Evolutionary conservation across 2,888 invertebrate species (phyloP), one percentile per base, ranked within the genome.

Genomic region (Arctia plantaginis): DNA sequence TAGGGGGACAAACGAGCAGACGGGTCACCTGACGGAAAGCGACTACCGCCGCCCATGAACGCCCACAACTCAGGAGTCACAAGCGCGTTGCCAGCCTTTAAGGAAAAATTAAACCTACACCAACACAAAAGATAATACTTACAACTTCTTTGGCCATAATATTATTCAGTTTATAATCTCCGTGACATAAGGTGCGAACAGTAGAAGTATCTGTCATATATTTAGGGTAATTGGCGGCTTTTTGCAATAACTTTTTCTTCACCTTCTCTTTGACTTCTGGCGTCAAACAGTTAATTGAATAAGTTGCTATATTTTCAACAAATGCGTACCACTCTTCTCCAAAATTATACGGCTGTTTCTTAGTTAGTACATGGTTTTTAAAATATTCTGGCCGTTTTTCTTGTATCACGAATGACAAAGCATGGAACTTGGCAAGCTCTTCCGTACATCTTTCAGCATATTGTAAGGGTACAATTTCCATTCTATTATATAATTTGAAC

Each of bases 381-480:
- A 87, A 93, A 82, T 87, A 92, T 20, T 88, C 82, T 0, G 88
- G 87, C 27, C 75, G 81, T 76, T 83, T 87, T 0, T 81, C 74
- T 86, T 91, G 81, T 62, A 92, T 66, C 1, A 87, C 87, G 71
- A 89, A 87, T 2, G 92, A 90, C 0, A 93, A 75, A 0, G 85
- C 89, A 71, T 93, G 93, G 27, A 92, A 89, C 74, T 88, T 92
- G 0, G 91, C 93, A 10, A 93, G 81, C 73, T 91, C 86, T 76
- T 85, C 82, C 6, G 92, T 33, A 7, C 89, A 84, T 23, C 89
- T 41, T 73, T 88, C 85, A 0, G 90, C 89, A 77, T 90, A 91
- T 71, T 88, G 83, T 1, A 88, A 70, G 1, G 86, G 73, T 65
- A 90, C 78, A 0, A 88, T 85, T 20, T 90, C 88, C 83, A 88